phyloP scores from a whole-genome alignment of 2,888 invertebrate species.

The Amphipoea oculea region DNA sequence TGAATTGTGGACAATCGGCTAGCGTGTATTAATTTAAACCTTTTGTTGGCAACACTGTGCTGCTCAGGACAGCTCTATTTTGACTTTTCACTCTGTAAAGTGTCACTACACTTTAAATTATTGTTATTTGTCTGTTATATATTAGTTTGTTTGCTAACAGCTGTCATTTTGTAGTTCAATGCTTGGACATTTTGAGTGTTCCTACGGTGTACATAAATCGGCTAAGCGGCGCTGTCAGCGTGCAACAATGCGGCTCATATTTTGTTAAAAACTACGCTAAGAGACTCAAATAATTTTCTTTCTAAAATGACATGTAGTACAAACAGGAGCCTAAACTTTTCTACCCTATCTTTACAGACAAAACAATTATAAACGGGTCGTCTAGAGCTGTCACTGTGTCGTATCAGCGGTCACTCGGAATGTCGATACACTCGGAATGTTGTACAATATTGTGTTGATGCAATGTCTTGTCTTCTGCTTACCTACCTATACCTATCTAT shows the following conservation, averaged over 20 bases:
- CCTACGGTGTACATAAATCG: constrained; percentile 13
- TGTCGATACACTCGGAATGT: no score
- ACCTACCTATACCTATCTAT: neutral
- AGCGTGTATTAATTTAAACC: constrained; percentile 55
- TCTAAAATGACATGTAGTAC: neutral
- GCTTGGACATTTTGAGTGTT: constrained; percentile 7
- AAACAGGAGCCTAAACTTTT: neutral
- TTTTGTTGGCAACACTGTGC: constrained; percentile 54
- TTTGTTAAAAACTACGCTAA: neutral
- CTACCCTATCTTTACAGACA: neutral
- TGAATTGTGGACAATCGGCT: constrained; percentile 68
- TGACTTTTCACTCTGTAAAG: constrained; percentile 43
- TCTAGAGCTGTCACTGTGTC: neutral
- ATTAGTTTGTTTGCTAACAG: constrained; percentile 21
- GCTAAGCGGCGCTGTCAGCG: neutral
- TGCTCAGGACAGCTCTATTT: constrained; percentile 59
- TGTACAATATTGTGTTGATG: neutral
- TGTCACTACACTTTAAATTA: constrained; percentile 47
- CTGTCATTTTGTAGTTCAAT: constrained; percentile 12
- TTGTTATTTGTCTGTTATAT: constrained; percentile 31
- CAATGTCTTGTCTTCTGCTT: neutral
- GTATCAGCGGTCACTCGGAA: neutral
- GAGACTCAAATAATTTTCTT: neutral
- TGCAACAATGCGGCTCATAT: neutral
- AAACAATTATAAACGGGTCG: neutral